Base-by-base conservation (phyloP, 2,888 invertebrate genomes). In the Orthosia gothica region DNA sequence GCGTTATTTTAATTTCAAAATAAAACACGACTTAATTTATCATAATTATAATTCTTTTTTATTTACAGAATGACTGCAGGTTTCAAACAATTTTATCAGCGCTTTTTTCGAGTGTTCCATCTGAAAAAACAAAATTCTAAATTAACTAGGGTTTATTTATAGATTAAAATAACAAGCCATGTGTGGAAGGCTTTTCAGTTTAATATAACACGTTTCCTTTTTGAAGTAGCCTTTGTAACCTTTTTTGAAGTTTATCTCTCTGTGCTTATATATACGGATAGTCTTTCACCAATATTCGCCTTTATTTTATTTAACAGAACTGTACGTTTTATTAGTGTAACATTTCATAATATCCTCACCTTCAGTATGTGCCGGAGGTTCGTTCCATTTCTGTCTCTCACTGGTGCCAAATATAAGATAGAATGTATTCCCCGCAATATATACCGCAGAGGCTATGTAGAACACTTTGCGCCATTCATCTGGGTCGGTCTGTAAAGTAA, bases 381-480 rank as follows among this genome's bases (percentile, higher is more conserved):
- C 83, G 20, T 86, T 87, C 87, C 86, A 87, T 55, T 61, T 13
- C 52, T 85, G 87, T 5, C 57, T 76, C 20, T 76, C 70, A n/a
- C 87, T 82, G 16, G 82, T 97, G 9, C 98, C 98, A 85, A 98
- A 98, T 15, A 97, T 87, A 2, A 98, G 88, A 90, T 97, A 98
- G 66, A 98, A 93, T 0, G 97, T 91, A 88, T 98, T 97, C 16
- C 98, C 97, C 2, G 97, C 83, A n/a, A 98, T 92, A 89, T 98
- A 98, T 68, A 98, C 93, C 0, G 94, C 97, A 0, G 98, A 97
- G 0, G 98, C 97, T 54, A 98, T 94, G 88, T 97, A 97, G 93
- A 98, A 98, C 13, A 98, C 97, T 58, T 96, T 96, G 54, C 97
- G 97, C 98, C 98, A 98, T 89, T 98, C 97, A 15, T 88, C 82